A percentile compares a stretch with the other conserved stretches of the same genome.
Evolutionary conservation across 2,888 invertebrate species (phyloP).

Genomic region (Papilio elwesi): DNA sequence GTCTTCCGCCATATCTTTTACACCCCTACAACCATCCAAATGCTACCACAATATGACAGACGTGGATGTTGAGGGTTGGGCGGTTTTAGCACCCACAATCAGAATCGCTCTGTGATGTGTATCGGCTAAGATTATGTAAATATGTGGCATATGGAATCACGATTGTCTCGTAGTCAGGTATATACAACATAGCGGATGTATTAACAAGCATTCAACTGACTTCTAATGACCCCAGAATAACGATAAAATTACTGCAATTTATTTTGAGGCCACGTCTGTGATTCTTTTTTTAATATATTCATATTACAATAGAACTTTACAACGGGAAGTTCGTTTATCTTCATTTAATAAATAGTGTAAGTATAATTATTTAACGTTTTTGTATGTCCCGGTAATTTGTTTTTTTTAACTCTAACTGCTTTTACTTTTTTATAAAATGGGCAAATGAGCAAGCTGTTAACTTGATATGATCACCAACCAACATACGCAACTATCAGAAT

Average conservation of each 20-base stretch:
- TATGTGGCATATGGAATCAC: too few relatives aligned
- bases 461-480: background rate
- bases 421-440: too few relatives aligned
- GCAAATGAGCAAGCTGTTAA: background rate
- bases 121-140: too few relatives aligned
- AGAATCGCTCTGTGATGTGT: too few relatives aligned
- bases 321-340: background rate
- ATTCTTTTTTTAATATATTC: conserved; percentile 16
- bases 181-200: background rate
- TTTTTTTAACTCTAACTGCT: too few relatives aligned
- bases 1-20: too few relatives aligned
- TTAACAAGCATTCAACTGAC: background rate
- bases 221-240: background rate
- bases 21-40: too few relatives aligned
- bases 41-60: too few relatives aligned
- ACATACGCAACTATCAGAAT: too few relatives aligned
- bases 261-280: conserved; percentile 6
- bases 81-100: too few relatives aligned
- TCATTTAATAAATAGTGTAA: background rate
- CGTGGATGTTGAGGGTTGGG: too few relatives aligned
- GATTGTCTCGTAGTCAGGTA: too few relatives aligned
- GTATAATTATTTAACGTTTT: background rate
- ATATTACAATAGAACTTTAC: background rate
- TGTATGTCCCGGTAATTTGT: background rate
- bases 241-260: conserved; percentile 18